A percentile compares a stretch with the other conserved stretches of the same genome.
phyloP scores from a whole-genome alignment of 2,888 invertebrate species.

The Plebejus anna region DNA sequence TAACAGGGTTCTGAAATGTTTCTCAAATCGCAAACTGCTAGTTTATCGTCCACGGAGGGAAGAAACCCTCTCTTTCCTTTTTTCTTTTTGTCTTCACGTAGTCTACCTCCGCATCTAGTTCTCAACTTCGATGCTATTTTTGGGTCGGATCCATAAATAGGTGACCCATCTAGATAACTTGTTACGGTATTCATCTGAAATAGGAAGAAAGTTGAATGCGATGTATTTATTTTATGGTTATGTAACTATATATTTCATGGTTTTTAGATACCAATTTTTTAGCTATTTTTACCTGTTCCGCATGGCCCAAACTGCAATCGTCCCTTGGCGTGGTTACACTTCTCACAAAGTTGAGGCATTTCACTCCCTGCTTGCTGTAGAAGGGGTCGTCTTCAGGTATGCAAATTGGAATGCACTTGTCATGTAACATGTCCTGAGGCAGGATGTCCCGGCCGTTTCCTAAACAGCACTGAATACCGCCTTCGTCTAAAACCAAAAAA shows the following conservation, averaged over 20 bases:
- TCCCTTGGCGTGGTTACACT: slow-evolving; percentile 78
- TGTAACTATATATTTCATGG: too few relatives aligned
- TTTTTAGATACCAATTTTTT: too few relatives aligned
- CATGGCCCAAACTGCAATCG: slow-evolving; percentile 78
- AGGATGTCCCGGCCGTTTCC: slow-evolving; percentile 64
- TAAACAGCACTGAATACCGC: slow-evolving; percentile 77
- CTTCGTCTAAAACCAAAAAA: slow-evolving; percentile 52
- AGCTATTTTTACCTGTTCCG: slow-evolving; percentile 67
- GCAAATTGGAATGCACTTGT: slow-evolving; percentile 80
- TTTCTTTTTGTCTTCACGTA: slow-evolving; percentile 56
- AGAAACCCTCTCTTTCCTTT: slow-evolving; percentile 56
- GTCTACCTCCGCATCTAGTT: slow-evolving; percentile 60
- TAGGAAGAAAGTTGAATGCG: not conserved
- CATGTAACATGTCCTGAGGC: slow-evolving; percentile 69
- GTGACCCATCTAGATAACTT: slow-evolving; percentile 76
- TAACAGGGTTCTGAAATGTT: slow-evolving; percentile 69
- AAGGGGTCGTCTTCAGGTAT: slow-evolving; percentile 78
- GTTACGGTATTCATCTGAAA: slow-evolving; percentile 84
- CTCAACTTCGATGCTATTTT: slow-evolving; percentile 59
- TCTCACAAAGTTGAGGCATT: slow-evolving; percentile 81
- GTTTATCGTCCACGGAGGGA: slow-evolving; percentile 64
- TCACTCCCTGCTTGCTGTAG: slow-evolving; percentile 66
- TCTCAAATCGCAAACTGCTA: slow-evolving; percentile 60
- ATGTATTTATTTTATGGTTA: too few relatives aligned
- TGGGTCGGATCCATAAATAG: slow-evolving; percentile 72